phyloP scores from a whole-genome alignment of 2,113 vertebrate genomes.

The Alaudala cheleensis region DNA sequence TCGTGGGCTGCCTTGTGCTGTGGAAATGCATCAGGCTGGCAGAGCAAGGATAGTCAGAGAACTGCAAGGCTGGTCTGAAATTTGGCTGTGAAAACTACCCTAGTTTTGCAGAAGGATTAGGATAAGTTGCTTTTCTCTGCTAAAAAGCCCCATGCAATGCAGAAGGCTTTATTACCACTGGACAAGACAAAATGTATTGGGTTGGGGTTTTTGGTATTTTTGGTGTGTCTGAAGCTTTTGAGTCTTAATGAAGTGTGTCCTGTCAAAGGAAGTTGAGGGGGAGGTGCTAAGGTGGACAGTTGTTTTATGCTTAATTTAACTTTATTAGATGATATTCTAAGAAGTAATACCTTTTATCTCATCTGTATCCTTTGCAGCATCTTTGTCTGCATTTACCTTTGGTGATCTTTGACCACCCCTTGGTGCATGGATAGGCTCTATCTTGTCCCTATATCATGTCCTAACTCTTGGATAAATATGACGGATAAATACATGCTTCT shows the following conservation, averaged over 20 bases:
- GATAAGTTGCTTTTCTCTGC: background rate
- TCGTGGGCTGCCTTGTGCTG: rapidly evolving
- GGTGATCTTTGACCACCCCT: background rate
- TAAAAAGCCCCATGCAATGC: background rate
- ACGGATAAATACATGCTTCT: background rate
- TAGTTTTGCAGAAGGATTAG: background rate
- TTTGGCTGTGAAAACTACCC: background rate
- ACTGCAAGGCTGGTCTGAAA: background rate
- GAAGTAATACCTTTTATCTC: background rate
- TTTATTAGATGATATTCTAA: background rate
- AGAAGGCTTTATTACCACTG: rapidly evolving
- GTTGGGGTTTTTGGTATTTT: background rate
- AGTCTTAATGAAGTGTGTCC: background rate
- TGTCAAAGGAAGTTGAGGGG: background rate
- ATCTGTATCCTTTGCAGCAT: background rate
- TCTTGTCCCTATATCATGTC: background rate
- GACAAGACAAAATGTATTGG: background rate
- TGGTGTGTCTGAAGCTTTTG: background rate
- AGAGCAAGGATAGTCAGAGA: background rate
- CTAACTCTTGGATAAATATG: background rate
- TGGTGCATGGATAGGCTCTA: background rate
- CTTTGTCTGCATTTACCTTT: background rate
- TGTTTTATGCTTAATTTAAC: background rate
- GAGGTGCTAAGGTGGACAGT: background rate
- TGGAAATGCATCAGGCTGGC: background rate